Percentiles rank a stretch among this genome's conserved stretches.
phyloP scores from a whole-genome alignment of 2,113 vertebrate genomes.

The Aegithalos caudatus region DNA sequence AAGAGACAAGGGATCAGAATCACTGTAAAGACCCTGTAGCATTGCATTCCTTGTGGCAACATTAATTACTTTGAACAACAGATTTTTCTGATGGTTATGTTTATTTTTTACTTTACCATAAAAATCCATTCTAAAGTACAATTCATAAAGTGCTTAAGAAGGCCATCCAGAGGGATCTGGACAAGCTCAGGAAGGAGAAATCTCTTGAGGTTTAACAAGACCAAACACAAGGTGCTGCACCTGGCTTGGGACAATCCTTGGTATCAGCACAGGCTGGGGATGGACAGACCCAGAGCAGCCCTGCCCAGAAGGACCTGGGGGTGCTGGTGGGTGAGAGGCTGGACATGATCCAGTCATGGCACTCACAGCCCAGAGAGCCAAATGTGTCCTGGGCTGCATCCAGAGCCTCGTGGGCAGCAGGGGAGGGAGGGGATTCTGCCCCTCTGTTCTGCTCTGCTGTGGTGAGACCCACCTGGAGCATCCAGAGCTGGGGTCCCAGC shows the following conservation, averaged over 20 bases:
- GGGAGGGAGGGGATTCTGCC: not conserved
- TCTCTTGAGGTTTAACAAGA: not conserved
- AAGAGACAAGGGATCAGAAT: not conserved
- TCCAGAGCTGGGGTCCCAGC: not conserved
- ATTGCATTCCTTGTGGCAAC: not conserved
- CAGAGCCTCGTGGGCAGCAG: not conserved
- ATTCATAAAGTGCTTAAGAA: not conserved
- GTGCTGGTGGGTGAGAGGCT: not conserved
- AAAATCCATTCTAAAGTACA: constrained; percentile 21
- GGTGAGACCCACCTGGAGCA: not conserved
- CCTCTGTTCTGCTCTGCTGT: not conserved
- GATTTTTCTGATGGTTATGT: not conserved
- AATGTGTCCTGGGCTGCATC: not conserved
- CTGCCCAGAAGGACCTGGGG: not conserved
- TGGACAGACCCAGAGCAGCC: not conserved
- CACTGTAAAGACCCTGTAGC: not conserved
- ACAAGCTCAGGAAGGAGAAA: not conserved
- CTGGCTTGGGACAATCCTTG: accelerated
- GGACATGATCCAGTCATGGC: not conserved
- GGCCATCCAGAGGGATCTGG: not conserved
- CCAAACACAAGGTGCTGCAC: no score
- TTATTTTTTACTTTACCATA: constrained; percentile 32
- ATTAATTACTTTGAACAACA: not conserved
- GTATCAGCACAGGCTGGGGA: not conserved
- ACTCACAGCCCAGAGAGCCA: not conserved